These are phyloP conservation scores for Lordiphosa andalusiaca DNA, from an alignment of 2,888 invertebrate genomes.

Conservation along the genomic window DNA sequence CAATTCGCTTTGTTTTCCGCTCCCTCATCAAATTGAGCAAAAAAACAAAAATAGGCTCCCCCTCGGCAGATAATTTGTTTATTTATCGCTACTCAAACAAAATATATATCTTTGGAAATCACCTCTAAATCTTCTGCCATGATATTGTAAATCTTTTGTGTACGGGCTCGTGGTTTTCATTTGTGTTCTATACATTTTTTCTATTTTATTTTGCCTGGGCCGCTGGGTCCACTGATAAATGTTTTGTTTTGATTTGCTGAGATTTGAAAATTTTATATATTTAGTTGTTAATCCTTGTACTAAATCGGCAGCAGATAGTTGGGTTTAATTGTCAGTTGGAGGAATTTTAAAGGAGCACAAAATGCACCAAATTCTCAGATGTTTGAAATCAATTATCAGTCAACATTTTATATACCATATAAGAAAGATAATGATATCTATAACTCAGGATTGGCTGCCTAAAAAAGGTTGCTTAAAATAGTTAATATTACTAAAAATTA, in stretches of 20 bases:
- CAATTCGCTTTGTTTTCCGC: conserved; percentile 20
- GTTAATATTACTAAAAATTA: too few relatives aligned
- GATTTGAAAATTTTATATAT: conserved; percentile 55
- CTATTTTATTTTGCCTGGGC: conserved; percentile 21
- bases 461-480: too few relatives aligned
- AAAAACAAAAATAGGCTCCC: conserved; percentile 44
- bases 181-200: conserved; percentile 38
- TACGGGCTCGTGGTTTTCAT: conserved; percentile 59
- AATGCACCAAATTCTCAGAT: neutral
- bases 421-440: too few relatives aligned
- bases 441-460: too few relatives aligned
- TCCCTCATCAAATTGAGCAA: conserved; percentile 43
- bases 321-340: neutral
- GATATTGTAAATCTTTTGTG: conserved; percentile 76
- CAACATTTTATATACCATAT: too few relatives aligned
- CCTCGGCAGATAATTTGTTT: conserved; percentile 56
- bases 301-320: neutral
- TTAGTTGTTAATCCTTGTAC: neutral
- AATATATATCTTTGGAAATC: conserved; percentile 76
- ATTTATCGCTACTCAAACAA: conserved; percentile 76
- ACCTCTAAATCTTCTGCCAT: conserved; percentile 74
- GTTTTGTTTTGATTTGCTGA: conserved; percentile 75
- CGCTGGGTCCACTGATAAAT: conserved; percentile 61
- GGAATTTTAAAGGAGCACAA: neutral
- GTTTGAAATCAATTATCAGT: too few relatives aligned